Base-by-base conservation (phyloP, 2,113 vertebrate genomes). In the Tupaia tana region DNA sequence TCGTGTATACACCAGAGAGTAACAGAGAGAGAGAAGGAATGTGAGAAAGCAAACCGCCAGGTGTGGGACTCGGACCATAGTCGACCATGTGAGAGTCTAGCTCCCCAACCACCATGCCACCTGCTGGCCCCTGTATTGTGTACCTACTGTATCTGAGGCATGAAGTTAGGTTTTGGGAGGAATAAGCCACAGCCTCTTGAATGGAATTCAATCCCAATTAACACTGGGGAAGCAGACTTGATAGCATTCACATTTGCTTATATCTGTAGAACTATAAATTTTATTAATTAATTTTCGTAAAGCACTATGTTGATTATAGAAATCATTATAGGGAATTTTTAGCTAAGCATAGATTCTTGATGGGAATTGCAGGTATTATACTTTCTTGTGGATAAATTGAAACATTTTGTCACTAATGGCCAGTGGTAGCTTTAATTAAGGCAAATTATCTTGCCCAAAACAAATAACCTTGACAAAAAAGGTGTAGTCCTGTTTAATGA, bases 391-490 rank as follows among this genome's bases (percentile, higher is more conserved):
- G 34, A 70, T 61, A 95, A 81, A 94, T 73, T 82, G 27, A 89
- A 93, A 79, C 31, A 54, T 69, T 86, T 93, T 93, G 25, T 96
- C 8, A 27, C 29, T 96, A 1, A 92, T 94, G 56, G 93, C 69
- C n/a, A 77, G 56, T 84, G 77, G 54, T 95, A 73, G 73, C 63
- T 79, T 63, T 93, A 89, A 87, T 95, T 58, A 89, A 56, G 67
- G 52, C 43, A 95, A 87, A 58, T 24, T 73, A 19, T 80, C 71
- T 91, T 84, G 64, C 52, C 90, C 56, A 87, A 89, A 95, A 91
- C 71, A 94, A 96, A 94, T 73, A 87, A 95, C 59, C 63, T 94
- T 85, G 77, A 96, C 56, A 27, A 75, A 93, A 86, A 89, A 66
- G 52, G 22, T 15, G 24, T 87, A 31, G 20, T 86, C 77, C 34